Conservation (phyloP, 92 coral and sea anemone species). For the Paramuricea clavata region DNA sequence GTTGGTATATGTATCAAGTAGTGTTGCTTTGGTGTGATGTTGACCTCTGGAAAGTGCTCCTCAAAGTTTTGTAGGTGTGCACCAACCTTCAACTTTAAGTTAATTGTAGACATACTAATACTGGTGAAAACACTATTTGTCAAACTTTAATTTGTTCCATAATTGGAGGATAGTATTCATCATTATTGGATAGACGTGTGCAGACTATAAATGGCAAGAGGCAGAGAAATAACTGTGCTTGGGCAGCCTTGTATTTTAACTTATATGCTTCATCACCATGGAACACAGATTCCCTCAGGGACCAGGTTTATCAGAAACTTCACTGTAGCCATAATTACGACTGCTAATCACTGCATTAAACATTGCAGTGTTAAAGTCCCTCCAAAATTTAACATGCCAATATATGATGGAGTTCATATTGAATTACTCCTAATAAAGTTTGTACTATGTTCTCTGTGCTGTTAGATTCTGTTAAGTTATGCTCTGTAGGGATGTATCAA, state of each 20-base stretch:
- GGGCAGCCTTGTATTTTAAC: slow-evolving; percentile 51
- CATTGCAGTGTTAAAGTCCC: neutral
- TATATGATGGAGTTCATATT: neutral
- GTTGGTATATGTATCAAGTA: slow-evolving; percentile 67
- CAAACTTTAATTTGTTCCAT: slow-evolving; percentile 20
- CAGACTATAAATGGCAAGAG: slow-evolving; percentile 70
- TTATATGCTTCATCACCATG: slow-evolving; percentile 43
- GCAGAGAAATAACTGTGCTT: slow-evolving; percentile 27
- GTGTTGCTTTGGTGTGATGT: slow-evolving; percentile 26
- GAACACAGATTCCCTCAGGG: slow-evolving; percentile 39
- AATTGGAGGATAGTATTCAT: slow-evolving; percentile 38
- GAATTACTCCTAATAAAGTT: neutral
- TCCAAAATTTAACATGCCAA: slow-evolving; percentile 4
- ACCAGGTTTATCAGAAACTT: slow-evolving; percentile 45
- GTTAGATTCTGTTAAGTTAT: too few relatives aligned
- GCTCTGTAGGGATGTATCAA: too few relatives aligned
- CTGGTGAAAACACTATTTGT: slow-evolving; percentile 52
- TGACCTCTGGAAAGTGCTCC: slow-evolving; percentile 18
- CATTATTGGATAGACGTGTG: slow-evolving; percentile 50
- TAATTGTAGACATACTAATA: slow-evolving; percentile 32
- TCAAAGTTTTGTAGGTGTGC: slow-evolving; percentile 15
- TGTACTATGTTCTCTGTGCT: neutral
- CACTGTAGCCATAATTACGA: slow-evolving; percentile 49
- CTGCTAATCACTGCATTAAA: slow-evolving; percentile 21
- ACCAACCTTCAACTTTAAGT: slow-evolving; percentile 30